Base-by-base conservation (phyloP, 2,797 vertebrate species). In the Chromobotia macracanthus region DNA sequence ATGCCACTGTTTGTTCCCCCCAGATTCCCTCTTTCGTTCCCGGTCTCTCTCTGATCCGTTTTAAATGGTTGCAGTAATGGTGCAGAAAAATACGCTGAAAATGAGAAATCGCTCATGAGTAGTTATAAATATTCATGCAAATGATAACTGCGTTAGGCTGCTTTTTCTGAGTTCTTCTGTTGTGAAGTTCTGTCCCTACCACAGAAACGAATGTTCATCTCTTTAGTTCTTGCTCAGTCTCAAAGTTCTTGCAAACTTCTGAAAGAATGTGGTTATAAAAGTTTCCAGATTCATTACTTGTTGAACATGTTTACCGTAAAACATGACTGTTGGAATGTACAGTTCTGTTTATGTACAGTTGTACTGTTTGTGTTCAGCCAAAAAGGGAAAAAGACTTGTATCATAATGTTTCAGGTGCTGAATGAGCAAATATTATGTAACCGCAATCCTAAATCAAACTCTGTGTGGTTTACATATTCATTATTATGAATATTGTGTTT, bases 1-100 rank as follows among this genome's bases (percentile, higher is more conserved):
- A 90, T 88, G 86, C 88, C 82, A 90, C 91, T 92, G 91, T 90
- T 92, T 92, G 91, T 90, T 56, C 25, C 21, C 70, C 23, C 58
- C 21, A 67, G 70, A 69, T 80, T 79, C 61, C 21, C 66, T 75
- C 72, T 68, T 70, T 75, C 56, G 38, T 73, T 58, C 35, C 70
- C 72, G 25, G 58, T 64, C 70, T 73, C 74, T 55, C 70, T 85
- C 81, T 85, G 79, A 82, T 85, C 79, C 89, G 89, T 91, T 92
- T 92, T 91, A 86, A 82, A 69, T 79, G 81, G 72, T 80, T 79
- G 81, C 80, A 79, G 84, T 89, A 88, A 89, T 88, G 86, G 86
- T 88, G 86, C 86, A 86, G 84, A 85, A 89, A 90, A 89, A 89
- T 55, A 84, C 83, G 82, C 89, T 87, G 87, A 87, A 85, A 67